Base-by-base conservation (phyloP, 2,113 vertebrate species). In the Scalopus aquaticus region DNA sequence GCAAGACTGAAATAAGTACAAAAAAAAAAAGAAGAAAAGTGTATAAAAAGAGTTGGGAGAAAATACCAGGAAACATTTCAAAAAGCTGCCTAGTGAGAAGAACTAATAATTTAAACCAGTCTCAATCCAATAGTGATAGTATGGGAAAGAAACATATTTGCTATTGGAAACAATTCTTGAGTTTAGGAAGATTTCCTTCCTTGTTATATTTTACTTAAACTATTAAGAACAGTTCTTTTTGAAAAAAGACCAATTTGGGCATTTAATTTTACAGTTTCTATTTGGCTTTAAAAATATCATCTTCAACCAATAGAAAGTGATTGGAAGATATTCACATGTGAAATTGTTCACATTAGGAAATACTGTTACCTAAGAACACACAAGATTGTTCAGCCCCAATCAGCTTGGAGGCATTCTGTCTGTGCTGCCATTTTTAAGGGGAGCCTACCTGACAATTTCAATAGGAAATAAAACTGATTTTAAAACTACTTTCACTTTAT, bases 41-140 rank as follows among this genome's bases (percentile, higher is more conserved):
- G 49, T 13, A 1, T n/a, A 11, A 82, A 91, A 93, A 86, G 32
- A 39, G 7, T 37, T 64, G 51, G 94, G 32, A 11, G 58, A n/a
- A 19, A 62, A 96, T 81, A 97, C 28, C 6, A 2, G 8, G 30
- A 79, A 37, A 56, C 51, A 87, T 67, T 73, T 88, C 9, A 94
- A 76, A 88, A 74, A 46, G 26, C 16, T 91, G 9, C 28, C 11
- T 37, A 56, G 30, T 73, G 11, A 80, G 32, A 80, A 62, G 12
- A n/a, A 84, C 26, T 42, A 67, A 58, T 22, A 79, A 72, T 85
- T 91, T 56, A 93, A 88, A 89, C 30, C 35, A 37, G 19, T 69
- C 16, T 79, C 54, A 37, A 7, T 28, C 30, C 56, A 74, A 81
- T 12, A 56, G 9, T 79, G 20, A 72, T 0, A 32, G n/a, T 35